These are phyloP conservation scores for Eubasilissa regina DNA, from an alignment of 1,140 invertebrate genomes.

Conservation along the genomic window DNA sequence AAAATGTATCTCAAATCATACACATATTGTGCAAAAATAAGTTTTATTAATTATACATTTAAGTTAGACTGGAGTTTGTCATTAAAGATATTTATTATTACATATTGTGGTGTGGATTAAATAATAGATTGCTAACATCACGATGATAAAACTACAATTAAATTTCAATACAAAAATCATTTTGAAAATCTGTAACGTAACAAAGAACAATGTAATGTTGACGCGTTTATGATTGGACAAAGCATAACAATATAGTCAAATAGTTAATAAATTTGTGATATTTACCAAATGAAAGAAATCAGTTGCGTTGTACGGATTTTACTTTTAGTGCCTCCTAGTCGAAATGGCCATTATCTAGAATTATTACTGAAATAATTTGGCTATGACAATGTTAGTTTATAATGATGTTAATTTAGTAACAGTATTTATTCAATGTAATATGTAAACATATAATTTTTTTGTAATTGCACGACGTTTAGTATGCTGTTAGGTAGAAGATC, in stretches of 20 bases:
- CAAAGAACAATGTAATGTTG: too few relatives aligned
- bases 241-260: constrained; percentile 18
- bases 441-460: not conserved
- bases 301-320: constrained; percentile 55
- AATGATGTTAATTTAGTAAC: constrained; percentile 49
- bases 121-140: too few relatives aligned
- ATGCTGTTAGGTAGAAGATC: not conserved
- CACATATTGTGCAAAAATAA: too few relatives aligned
- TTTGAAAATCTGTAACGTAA: too few relatives aligned
- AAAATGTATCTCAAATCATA: too few relatives aligned
- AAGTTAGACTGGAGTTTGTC: too few relatives aligned
- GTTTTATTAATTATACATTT: too few relatives aligned
- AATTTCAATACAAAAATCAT: too few relatives aligned
- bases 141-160: too few relatives aligned
- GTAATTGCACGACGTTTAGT: not conserved
- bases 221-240: not conserved
- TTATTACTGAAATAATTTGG: constrained; percentile 38
- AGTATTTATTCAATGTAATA: constrained; percentile 45
- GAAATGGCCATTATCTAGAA: constrained; percentile 53
- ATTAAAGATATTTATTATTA: too few relatives aligned
- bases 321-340: constrained; percentile 60
- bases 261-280: constrained; percentile 56
- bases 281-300: constrained; percentile 55
- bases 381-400: constrained; percentile 59
- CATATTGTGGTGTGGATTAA: too few relatives aligned